Evolutionary conservation across 2,797 vertebrate genomes (phyloP).

Genomic region (Agapornis canus): DNA sequence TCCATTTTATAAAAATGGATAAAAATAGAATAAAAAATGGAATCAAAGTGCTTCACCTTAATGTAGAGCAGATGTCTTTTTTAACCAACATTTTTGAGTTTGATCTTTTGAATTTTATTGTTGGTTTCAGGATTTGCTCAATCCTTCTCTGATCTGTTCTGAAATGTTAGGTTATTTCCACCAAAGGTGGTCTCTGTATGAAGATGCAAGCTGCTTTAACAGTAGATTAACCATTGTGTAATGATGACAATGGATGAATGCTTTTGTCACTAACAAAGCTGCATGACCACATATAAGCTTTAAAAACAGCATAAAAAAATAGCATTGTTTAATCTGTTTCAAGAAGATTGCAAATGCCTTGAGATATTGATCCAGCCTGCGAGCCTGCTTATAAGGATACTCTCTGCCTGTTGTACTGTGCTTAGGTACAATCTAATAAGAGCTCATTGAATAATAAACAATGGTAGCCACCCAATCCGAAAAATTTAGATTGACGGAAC

Average conservation of each 20-base stretch:
- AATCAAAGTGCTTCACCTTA: neutral
- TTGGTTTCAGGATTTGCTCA: neutral
- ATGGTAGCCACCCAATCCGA: slow-evolving; percentile 70
- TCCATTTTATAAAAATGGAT: neutral
- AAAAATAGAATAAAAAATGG: neutral
- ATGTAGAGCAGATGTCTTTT: neutral
- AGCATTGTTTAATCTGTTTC: slow-evolving; percentile 72
- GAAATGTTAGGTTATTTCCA: neutral
- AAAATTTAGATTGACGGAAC: slow-evolving; percentile 78
- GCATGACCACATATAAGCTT: neutral
- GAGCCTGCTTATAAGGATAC: slow-evolving; percentile 64
- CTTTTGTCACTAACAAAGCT: slow-evolving; percentile 39
- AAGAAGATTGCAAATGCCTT: slow-evolving; percentile 75
- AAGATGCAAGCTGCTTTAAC: slow-evolving; percentile 9
- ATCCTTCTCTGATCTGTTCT: neutral
- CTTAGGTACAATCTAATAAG: slow-evolving; percentile 80
- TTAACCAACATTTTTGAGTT: neutral
- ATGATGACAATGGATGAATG: slow-evolving; percentile 26
- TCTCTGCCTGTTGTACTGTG: slow-evolving; percentile 65
- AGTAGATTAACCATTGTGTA: neutral
- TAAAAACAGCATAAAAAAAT: slow-evolving; percentile 63
- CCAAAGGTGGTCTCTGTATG: neutral
- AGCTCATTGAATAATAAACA: slow-evolving; percentile 80
- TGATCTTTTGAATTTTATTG: neutral
- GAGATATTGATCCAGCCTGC: slow-evolving; percentile 75